Percentiles rank a stretch among this genome's conserved stretches.
Evolutionary conservation across 2,113 vertebrate genomes (phyloP).

Genomic region (Caretta caretta): DNA sequence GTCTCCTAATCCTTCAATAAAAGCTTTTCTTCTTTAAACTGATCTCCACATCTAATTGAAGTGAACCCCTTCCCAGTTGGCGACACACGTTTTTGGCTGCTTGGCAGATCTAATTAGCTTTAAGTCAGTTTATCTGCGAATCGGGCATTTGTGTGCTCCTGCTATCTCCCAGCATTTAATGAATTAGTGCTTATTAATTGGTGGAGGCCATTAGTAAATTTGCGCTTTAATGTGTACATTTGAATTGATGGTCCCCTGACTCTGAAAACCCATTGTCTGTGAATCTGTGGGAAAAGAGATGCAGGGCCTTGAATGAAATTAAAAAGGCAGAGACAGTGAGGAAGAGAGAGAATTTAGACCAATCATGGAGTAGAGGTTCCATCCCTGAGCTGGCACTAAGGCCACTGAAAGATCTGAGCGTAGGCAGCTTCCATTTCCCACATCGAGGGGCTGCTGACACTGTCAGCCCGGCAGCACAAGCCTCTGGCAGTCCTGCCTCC

Average conservation of each 20-base stretch:
- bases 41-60: slow-evolving; percentile 45
- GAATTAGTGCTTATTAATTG: slow-evolving; percentile 50
- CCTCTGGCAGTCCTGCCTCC: background rate
- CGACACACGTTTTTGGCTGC: slow-evolving; percentile 41
- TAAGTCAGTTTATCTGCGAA: slow-evolving; percentile 63
- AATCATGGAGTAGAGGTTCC: background rate
- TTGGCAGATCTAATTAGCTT: slow-evolving; percentile 66
- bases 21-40: slow-evolving; percentile 50
- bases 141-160: slow-evolving; percentile 45
- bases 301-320: background rate
- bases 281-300: background rate
- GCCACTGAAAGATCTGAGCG: background rate
- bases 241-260: slow-evolving; percentile 18
- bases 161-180: slow-evolving; percentile 47
- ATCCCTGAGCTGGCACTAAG: background rate
- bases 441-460: too few relatives aligned
- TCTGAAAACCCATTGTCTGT: background rate
- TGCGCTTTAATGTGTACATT: slow-evolving; percentile 28
- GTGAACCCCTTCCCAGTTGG: slow-evolving; percentile 43
- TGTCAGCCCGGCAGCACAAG: background rate
- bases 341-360: background rate
- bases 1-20: background rate
- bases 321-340: background rate
- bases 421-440: background rate
- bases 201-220: slow-evolving; percentile 32